phyloP scores from a whole-genome alignment of 2,888 invertebrate genomes.

The Ischnus inquisitorius region DNA sequence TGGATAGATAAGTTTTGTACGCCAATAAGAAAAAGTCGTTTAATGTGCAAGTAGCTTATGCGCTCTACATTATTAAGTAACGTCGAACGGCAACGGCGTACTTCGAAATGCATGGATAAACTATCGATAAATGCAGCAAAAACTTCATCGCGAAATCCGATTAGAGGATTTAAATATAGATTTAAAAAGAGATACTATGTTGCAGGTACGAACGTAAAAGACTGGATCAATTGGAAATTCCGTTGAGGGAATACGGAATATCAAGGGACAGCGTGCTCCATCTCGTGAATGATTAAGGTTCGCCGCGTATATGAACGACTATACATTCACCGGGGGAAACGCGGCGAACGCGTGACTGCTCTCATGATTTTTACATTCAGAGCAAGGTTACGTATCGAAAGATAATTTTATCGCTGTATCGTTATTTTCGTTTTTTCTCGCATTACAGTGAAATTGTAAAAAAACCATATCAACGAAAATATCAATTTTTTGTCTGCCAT shows the following conservation, averaged over 20 bases:
- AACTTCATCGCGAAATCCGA: background rate
- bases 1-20: background rate
- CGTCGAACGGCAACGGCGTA: no score
- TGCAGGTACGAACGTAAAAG: constrained; percentile 77
- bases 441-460: background rate
- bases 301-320: constrained; percentile 58
- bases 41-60: no score
- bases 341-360: background rate
- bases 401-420: background rate
- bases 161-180: background rate
- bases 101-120: background rate
- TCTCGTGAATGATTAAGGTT: constrained; percentile 77
- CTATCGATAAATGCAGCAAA: background rate
- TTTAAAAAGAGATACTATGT: background rate
- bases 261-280: constrained; percentile 81
- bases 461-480: background rate
- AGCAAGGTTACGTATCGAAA: background rate
- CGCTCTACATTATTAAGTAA: no score
- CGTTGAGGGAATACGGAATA: constrained; percentile 79
- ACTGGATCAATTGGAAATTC: constrained; percentile 74
- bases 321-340: background rate
- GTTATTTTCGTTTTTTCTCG: background rate
- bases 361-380: constrained; percentile 5
- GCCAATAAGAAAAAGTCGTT: no score
- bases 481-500: background rate